Conservation (phyloP, 2,888 invertebrate genomes). For the Meteorus colon region DNA sequence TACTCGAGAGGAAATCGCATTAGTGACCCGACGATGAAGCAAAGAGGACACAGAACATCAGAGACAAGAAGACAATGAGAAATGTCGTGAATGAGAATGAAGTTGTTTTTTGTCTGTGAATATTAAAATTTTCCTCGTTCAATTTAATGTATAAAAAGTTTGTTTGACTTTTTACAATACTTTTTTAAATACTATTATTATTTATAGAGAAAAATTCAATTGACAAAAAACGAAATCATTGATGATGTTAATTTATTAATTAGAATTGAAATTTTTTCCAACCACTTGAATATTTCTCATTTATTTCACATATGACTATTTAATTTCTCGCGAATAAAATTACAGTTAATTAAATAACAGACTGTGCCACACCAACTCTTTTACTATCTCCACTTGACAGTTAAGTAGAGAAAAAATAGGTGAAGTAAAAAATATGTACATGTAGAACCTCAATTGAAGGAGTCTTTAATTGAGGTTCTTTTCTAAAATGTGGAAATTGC, state of each 20-base stretch:
- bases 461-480: neutral
- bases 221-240: neutral
- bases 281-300: neutral
- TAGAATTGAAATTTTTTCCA: neutral
- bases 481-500: no score
- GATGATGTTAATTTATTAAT: neutral
- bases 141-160: neutral
- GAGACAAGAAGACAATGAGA: neutral
- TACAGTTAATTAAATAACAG: neutral
- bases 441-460: neutral
- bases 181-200: neutral
- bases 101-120: neutral
- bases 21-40: constrained; percentile 40
- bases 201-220: neutral
- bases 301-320: neutral
- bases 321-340: neutral
- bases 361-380: neutral
- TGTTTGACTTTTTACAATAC: neutral
- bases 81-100: neutral
- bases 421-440: neutral
- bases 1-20: constrained; percentile 55
- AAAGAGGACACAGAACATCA: constrained; percentile 13
- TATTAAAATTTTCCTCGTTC: neutral
- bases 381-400: neutral
- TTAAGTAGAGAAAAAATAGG: neutral